Conservation (phyloP, 2,888 invertebrate genomes). For the Oxyteleia sp. region DNA sequence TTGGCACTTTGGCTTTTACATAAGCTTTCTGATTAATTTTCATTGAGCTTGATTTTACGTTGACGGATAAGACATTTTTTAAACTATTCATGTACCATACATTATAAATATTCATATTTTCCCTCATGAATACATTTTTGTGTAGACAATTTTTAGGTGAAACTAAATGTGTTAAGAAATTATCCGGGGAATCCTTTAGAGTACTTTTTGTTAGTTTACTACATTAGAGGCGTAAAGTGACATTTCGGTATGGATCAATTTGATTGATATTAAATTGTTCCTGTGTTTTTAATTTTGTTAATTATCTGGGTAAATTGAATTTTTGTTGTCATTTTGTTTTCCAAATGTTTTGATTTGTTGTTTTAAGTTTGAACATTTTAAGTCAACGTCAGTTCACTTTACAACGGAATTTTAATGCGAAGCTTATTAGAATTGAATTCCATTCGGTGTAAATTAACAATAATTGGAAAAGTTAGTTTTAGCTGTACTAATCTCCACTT, state of each 20-base stretch:
- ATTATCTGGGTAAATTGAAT: too few species aligned
- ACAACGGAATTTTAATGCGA: too few species aligned
- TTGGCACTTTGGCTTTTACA: slow-evolving; percentile 18
- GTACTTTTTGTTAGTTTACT: slow-evolving; percentile 7
- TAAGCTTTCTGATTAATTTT: slow-evolving; percentile 26
- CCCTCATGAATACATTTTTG: neutral
- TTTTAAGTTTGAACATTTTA: neutral
- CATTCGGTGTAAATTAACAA: too few species aligned
- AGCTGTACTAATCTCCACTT: neutral
- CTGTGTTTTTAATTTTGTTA: neutral
- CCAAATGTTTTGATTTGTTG: too few species aligned
- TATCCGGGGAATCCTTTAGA: neutral
- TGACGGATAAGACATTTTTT: neutral
- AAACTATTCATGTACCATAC: too few species aligned
- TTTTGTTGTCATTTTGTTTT: too few species aligned
- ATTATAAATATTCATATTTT: too few species aligned
- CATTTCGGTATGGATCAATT: neutral
- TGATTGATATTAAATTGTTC: too few species aligned
- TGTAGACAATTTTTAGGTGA: neutral
- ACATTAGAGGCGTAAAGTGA: slow-evolving; percentile 41
- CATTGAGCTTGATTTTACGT: slow-evolving; percentile 5
- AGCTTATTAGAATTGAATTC: too few species aligned
- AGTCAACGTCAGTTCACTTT: too few species aligned
- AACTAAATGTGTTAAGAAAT: neutral
- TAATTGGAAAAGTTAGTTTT: neutral